These are phyloP conservation scores for Notolepis coatsorum DNA, from an alignment of 2,797 vertebrate genomes.

Conservation along the genomic window DNA sequence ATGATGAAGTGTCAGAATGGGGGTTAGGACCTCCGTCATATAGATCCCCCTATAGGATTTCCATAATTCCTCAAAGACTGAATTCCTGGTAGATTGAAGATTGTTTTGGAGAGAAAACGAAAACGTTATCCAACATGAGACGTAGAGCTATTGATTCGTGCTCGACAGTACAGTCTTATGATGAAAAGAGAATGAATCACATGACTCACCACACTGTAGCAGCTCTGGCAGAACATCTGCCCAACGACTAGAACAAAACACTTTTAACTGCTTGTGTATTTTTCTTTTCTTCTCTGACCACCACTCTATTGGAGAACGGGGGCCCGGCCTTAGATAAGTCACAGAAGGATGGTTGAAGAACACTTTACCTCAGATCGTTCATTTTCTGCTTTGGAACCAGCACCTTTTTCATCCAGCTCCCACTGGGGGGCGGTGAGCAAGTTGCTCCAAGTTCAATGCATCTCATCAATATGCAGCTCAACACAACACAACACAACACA, in stretches of 20 bases:
- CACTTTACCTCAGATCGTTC: slow-evolving; percentile 71
- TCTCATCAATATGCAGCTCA: slow-evolving; percentile 63
- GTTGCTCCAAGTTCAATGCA: slow-evolving; percentile 47
- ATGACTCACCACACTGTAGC: slow-evolving; percentile 42
- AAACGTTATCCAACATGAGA: slow-evolving; percentile 45
- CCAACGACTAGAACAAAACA: slow-evolving; percentile 48
- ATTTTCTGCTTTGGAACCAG: slow-evolving; percentile 53
- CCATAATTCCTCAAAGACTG: slow-evolving; percentile 28
- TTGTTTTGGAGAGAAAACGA: slow-evolving; percentile 23
- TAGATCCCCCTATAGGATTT: not conserved
- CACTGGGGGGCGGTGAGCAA: slow-evolving; percentile 52
- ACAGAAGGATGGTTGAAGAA: slow-evolving; percentile 64
- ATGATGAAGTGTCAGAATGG: too few species aligned
- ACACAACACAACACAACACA: not conserved
- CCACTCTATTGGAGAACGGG: slow-evolving; percentile 29
- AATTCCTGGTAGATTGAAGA: too few species aligned
- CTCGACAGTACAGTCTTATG: slow-evolving; percentile 33
- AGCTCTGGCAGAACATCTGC: slow-evolving; percentile 36
- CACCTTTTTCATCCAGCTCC: slow-evolving; percentile 47
- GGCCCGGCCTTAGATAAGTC: slow-evolving; percentile 50
- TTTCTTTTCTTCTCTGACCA: slow-evolving; percentile 35
- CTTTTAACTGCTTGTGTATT: slow-evolving; percentile 32
- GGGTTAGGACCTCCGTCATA: too few species aligned
- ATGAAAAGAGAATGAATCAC: slow-evolving; percentile 6
- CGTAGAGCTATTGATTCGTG: slow-evolving; percentile 28